phyloP scores from a whole-genome alignment of 1,140 invertebrate species.

The Heliconius nattereri region DNA sequence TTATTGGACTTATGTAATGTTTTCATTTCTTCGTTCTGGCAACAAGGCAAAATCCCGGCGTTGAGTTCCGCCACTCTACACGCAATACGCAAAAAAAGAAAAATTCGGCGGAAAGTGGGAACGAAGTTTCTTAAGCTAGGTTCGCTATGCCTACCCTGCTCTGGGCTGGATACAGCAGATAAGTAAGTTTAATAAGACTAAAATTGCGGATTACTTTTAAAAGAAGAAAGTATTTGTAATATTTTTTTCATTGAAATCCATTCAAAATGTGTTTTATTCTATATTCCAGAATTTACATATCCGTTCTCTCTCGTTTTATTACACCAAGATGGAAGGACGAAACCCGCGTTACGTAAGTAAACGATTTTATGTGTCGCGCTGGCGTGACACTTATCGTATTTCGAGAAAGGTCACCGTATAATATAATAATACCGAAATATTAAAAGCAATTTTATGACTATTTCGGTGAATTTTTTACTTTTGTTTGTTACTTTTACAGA shows the following conservation, averaged over 20 bases:
- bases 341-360: constrained; percentile 35
- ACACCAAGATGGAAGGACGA: constrained; percentile 23
- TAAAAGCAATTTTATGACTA: constrained; percentile 21
- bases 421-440: constrained; percentile 30
- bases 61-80: too few relatives aligned
- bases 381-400: constrained; percentile 31
- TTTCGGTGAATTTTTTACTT: background rate
- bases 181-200: background rate
- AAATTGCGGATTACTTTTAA: background rate
- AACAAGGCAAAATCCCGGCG: too few relatives aligned
- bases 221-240: background rate
- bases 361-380: constrained; percentile 28
- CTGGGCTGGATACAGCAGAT: too few relatives aligned
- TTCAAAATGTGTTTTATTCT: background rate
- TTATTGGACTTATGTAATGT: too few relatives aligned
- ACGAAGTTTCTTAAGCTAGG: too few relatives aligned
- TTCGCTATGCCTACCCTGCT: too few relatives aligned
- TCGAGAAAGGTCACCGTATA: constrained; percentile 33
- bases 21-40: too few relatives aligned
- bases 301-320: constrained; percentile 10
- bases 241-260: background rate
- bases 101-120: too few relatives aligned
- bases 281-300: constrained; percentile 8
- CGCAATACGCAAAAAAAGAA: too few relatives aligned
- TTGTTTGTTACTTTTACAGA: background rate